phyloP scores from a whole-genome alignment of 2,113 vertebrate species.

The Maccullochella peelii region DNA sequence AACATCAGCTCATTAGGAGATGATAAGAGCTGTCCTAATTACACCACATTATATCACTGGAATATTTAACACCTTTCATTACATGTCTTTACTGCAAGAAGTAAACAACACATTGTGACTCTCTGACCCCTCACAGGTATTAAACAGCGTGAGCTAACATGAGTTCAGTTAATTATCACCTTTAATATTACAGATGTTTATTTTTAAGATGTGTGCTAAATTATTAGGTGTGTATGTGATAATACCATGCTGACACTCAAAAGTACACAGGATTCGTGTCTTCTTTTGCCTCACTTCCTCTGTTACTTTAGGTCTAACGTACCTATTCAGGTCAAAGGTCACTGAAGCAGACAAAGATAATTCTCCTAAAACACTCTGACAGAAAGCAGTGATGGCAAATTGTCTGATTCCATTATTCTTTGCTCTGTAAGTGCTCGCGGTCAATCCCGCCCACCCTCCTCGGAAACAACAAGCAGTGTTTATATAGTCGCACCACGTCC shows the following conservation, averaged over 20 bases:
- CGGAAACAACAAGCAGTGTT: slow-evolving; percentile 5
- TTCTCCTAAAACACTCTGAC: slow-evolving; percentile 24
- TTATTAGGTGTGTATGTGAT: background rate
- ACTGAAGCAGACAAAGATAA: slow-evolving; percentile 6
- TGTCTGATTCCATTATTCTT: slow-evolving; percentile 47
- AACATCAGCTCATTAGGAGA: background rate
- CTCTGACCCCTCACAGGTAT: background rate
- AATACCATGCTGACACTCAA: background rate
- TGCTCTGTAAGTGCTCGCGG: slow-evolving; percentile 36
- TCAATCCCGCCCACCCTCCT: slow-evolving; percentile 23
- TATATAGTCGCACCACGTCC: background rate
- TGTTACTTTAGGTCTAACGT: background rate
- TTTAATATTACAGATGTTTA: background rate
- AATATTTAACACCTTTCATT: background rate
- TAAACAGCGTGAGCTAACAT: background rate
- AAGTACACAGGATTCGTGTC: background rate
- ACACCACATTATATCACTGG: background rate
- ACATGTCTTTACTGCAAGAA: background rate
- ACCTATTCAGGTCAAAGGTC: background rate
- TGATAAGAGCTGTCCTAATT: slow-evolving; percentile 9
- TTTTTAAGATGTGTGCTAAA: too few species aligned
- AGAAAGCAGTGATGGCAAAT: slow-evolving; percentile 38
- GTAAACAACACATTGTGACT: slow-evolving; percentile 16
- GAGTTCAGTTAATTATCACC: slow-evolving; percentile 18
- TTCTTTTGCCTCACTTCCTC: background rate